These are phyloP conservation scores for Zootermopsis nevadensis DNA, from an alignment of 2,888 invertebrate genomes.

Conservation along the genomic window DNA sequence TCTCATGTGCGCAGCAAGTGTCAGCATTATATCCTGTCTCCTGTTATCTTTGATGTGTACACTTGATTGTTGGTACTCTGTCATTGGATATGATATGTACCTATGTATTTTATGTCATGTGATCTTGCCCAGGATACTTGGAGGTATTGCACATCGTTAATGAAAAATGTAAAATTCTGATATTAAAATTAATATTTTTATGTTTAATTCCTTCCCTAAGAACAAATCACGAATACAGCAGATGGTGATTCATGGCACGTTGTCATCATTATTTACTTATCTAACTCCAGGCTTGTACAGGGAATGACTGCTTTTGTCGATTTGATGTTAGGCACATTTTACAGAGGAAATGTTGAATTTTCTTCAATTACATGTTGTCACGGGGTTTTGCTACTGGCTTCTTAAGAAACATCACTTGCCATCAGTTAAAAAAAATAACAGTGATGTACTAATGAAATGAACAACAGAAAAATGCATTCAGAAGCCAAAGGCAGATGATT, in stretches of 20 bases:
- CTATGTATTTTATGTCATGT: neutral
- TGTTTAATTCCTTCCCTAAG: neutral
- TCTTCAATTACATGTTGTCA: too few relatives aligned
- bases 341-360: too few relatives aligned
- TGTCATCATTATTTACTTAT: neutral
- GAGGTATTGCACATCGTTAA: conserved; percentile 3
- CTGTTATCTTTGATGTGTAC: neutral
- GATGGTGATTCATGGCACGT: neutral
- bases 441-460: too few relatives aligned
- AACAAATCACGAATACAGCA: neutral
- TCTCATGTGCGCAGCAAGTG: neutral
- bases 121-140: neutral
- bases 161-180: neutral
- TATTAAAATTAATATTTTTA: neutral
- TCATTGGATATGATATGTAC: neutral
- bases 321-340: too few relatives aligned
- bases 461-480: too few relatives aligned
- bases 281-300: neutral
- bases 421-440: too few relatives aligned
- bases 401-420: too few relatives aligned
- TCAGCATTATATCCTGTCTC: neutral
- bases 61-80: conserved; percentile 2
- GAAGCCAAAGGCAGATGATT: too few relatives aligned
- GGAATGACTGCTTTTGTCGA: too few relatives aligned
- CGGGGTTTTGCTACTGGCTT: too few relatives aligned